Evolutionary conservation across 2,888 invertebrate genomes (phyloP).

Genomic region (Lasioglossum vierecki): DNA sequence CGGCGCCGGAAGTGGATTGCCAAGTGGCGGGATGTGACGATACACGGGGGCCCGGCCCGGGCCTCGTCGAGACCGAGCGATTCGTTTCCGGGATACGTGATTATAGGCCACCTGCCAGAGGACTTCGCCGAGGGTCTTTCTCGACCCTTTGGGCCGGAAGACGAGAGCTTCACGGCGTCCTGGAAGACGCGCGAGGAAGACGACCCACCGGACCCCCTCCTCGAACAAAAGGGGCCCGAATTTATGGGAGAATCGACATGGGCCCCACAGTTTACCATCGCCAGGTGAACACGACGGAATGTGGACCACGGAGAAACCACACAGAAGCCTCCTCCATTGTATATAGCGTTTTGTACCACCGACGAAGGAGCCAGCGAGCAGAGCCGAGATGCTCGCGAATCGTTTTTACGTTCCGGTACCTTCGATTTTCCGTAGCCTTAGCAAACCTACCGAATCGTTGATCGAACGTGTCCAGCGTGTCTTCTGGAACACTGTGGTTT

Average conservation of each 20-base stretch:
- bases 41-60: constrained; percentile 80
- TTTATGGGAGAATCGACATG: not conserved
- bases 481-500: not conserved
- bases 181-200: constrained; percentile 18
- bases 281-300: constrained; percentile 29
- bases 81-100: constrained; percentile 82
- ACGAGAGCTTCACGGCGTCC: constrained; percentile 4
- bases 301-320: constrained; percentile 51
- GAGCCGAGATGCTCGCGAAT: constrained; percentile 20
- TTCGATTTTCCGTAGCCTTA: constrained; percentile 38
- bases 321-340: constrained; percentile 7
- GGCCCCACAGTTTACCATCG: not conserved
- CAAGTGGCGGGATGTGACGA: constrained; percentile 80
- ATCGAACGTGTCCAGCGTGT: constrained; percentile 7
- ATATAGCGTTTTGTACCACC: constrained; percentile 50
- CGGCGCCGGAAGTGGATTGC: constrained; percentile 70
- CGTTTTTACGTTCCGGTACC: constrained; percentile 43
- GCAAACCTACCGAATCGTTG: constrained; percentile 31
- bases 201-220: constrained; percentile 18
- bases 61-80: constrained; percentile 79
- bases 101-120: constrained; percentile 65
- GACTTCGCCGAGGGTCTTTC: not conserved
- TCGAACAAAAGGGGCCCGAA: not conserved
- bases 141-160: not conserved
- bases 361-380: constrained; percentile 38